Evolutionary conservation across 2,113 vertebrate species (phyloP), one percentile per base, ranked within the genome.

Genomic region (Poeciliopsis retropinna): DNA sequence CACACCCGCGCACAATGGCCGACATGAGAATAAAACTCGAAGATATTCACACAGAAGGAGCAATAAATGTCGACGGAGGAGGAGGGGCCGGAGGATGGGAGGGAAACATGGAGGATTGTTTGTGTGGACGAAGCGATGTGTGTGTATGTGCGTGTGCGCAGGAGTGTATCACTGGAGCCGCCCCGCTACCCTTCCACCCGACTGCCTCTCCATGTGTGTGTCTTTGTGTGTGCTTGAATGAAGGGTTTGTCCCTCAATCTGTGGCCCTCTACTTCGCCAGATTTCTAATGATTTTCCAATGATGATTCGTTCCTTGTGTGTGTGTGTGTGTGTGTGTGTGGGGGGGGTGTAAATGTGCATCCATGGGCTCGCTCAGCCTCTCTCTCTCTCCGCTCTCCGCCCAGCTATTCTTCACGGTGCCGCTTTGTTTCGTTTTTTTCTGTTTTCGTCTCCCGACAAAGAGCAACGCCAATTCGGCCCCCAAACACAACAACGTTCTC

Each of bases 201-300:
- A 73, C 80, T 92, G 90, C 85, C 67, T 89, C 85, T 88, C 72
- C 89, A 79, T 68, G 76, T 74, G 69, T 51, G 95, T 89, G 94
- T 92, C 94, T 97, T 98, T 99, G 95, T 98, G 92, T 80, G 75
- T 34, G 37, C 79, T 79, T 93, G 89, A 93, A 96, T 91, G 89
- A 89, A 68, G 89, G 87, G 91, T 92, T 95, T 95, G 95, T 93
- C 94, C 86, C 82, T 89, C 97, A 97, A 96, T 96, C 96, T 97
- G 96, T 88, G 87, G 87, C 74, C 80, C 79, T 92, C 90, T 89
- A 86, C 93, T 91, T 88, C 81, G 80, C 92, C 96, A 97, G 96
- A 94, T 96, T 96, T 95, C 94, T 95, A 96, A 96, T 96, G 96
- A 95, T 94, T 96, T 97, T 96, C 91, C 92, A 89, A 94, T 96